phyloP scores from a whole-genome alignment of 1,140 invertebrate genomes.

The Drosophila serrata region DNA sequence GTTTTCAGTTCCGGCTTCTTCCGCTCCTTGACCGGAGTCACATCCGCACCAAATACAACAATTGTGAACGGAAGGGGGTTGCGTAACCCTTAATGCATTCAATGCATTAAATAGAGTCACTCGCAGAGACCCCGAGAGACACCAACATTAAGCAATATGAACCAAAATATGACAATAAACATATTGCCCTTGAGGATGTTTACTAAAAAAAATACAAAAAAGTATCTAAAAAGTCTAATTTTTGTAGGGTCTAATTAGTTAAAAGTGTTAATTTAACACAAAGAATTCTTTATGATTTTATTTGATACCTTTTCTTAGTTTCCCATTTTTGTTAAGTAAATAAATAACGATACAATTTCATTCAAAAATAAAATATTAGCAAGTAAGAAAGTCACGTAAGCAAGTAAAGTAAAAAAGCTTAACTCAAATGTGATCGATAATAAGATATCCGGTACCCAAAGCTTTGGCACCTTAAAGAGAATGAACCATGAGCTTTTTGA shows the following conservation, averaged over 20 bases:
- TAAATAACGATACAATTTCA: not conserved
- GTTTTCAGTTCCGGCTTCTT: conserved; percentile 27
- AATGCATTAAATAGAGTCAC: conserved; percentile 19
- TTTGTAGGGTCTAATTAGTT: not conserved
- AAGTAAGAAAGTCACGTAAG: not conserved
- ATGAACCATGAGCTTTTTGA: not conserved
- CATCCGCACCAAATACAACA: conserved; percentile 28
- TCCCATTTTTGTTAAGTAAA: not conserved
- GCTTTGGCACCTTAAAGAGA: not conserved
- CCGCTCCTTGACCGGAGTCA: conserved; percentile 50
- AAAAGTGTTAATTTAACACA: not conserved
- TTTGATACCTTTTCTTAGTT: not conserved
- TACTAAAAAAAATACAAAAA: not conserved
- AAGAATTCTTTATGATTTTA: not conserved
- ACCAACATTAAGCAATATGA: conserved; percentile 21
- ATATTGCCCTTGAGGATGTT: not conserved
- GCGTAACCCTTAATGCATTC: conserved; percentile 42
- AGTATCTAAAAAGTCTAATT: too few relatives aligned
- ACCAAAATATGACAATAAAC: not conserved
- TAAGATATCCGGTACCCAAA: not conserved
- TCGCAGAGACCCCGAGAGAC: not conserved
- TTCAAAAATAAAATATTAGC: not conserved
- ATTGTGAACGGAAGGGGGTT: not conserved
- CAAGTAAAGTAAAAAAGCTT: not conserved
- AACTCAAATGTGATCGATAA: not conserved